Conservation (phyloP, 2,888 invertebrate species). For the Tubulanus polymorphus region DNA sequence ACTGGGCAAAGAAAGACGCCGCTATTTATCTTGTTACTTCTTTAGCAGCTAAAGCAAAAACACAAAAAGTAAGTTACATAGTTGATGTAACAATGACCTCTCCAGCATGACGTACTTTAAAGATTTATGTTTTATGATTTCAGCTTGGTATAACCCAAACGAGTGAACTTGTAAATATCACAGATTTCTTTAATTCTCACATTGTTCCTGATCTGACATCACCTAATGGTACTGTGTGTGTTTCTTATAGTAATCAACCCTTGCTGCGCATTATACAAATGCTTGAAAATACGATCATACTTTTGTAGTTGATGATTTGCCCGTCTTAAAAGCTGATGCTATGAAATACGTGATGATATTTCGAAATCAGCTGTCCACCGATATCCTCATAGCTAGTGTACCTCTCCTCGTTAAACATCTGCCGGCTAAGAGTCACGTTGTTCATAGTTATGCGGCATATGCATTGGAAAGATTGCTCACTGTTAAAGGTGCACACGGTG, state of each 20-base stretch:
- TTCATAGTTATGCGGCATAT: conserved; percentile 92
- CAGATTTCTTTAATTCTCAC: conserved; percentile 82
- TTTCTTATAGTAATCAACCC: not conserved
- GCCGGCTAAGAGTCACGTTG: conserved; percentile 73
- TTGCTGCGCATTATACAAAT: no score
- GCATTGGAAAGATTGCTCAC: conserved; percentile 79
- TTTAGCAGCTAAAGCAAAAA: conserved; percentile 73
- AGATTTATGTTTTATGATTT: no score
- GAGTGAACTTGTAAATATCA: conserved; percentile 82
- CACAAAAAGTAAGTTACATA: conserved; percentile 34
- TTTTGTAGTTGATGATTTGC: conserved; percentile 74
- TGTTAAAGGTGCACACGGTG: conserved; percentile 59
- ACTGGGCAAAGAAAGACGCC: conserved; percentile 94
- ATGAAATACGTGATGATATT: conserved; percentile 96
- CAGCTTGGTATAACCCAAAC: conserved; percentile 84
- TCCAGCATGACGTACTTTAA: no score
- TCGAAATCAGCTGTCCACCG: conserved; percentile 74
- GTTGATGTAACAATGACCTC: not conserved
- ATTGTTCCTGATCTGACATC: conserved; percentile 81
- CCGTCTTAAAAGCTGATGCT: conserved; percentile 92
- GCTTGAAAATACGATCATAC: no score
- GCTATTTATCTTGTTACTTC: conserved; percentile 95
- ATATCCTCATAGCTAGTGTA: conserved; percentile 69
- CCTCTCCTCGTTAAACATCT: conserved; percentile 78
- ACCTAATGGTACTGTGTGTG: conserved; percentile 57